phyloP scores from a whole-genome alignment of 2,888 invertebrate genomes.

The Eilema sororculum region DNA sequence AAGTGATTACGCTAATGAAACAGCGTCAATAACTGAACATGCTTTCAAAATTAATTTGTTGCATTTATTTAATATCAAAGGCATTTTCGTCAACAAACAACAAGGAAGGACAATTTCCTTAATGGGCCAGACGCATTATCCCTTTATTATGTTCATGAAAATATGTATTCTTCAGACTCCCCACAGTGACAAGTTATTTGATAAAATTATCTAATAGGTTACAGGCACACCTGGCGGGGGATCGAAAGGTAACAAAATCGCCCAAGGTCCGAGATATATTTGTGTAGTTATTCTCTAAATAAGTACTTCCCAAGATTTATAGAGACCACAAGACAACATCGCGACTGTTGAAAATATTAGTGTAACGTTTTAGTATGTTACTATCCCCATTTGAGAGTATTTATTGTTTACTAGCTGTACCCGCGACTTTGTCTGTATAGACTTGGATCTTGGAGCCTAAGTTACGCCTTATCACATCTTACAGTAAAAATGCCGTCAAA shows the following conservation, averaged over 20 bases:
- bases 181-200: conserved; percentile 25
- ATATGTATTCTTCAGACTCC: conserved; percentile 18
- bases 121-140: conserved; percentile 36
- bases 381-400: background rate
- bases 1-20: conserved; percentile 1
- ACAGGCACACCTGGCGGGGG: conserved; percentile 29
- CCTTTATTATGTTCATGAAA: conserved; percentile 31
- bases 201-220: conserved; percentile 31
- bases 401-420: too few relatives aligned
- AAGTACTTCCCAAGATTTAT: conserved; percentile 41
- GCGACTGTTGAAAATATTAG: conserved; percentile 1
- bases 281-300: conserved; percentile 37
- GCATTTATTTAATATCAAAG: conserved; percentile 2
- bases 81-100: background rate
- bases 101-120: conserved; percentile 34
- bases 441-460: too few relatives aligned
- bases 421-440: too few relatives aligned
- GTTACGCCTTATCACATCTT: too few relatives aligned
- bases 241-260: conserved; percentile 24
- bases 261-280: conserved; percentile 33
- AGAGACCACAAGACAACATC: conserved; percentile 26
- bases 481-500: too few relatives aligned
- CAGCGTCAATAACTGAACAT: background rate
- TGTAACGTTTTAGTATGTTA: background rate
- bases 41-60: background rate